Evolutionary conservation across 1,140 invertebrate species (phyloP), one percentile per base, ranked within the genome.

Genomic region (Drosophila subobscura): DNA sequence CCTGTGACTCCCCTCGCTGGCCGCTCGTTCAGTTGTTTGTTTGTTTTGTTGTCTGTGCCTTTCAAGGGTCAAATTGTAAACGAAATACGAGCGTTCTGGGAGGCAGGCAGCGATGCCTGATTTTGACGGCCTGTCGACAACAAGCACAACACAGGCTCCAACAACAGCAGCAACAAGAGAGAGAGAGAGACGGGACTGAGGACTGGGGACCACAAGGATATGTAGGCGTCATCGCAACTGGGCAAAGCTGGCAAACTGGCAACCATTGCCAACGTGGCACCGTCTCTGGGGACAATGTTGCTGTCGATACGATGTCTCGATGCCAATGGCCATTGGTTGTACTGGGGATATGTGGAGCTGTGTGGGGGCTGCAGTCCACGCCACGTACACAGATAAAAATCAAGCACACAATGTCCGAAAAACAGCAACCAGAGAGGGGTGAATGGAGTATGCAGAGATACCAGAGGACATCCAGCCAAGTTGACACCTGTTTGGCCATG

Each of bases 51-150:
- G 58, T 71, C 72, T 76, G 55, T 76, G 67, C 76, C 72, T 85
- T 84, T 84, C 67, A 84, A 68, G 72, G 80, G 76, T 85, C 80
- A 84, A 84, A 72, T 79, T 84, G 79, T 79, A 84, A 84, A 78
- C 80, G 80, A 79, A 85, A 79, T 84, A 79, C 76, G 63, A 84
- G 76, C 65, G 66, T 53, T 60, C 51, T 60, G 79, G 80, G 72
- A 68, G 63, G 53, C 10, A 46, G 40, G 40, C 72, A 55, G 54
- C 56, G 54, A 46, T 54, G 79, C 79, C 79, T 83, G 79, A 74
- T 70, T 83, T 83, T 83, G 79, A 83, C 83, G 79, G 74, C 70
- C 76, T 79, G 73, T 74, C 72, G 64, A 58, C 77, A 81, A 51
- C 79, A 37, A 27, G 4, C 33, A 37, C 25, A 83, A 63, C 53